A percentile compares a stretch with the other conserved stretches of the same genome.
Conservation (phyloP, 2,797 vertebrate species). For the Siniperca obscura region DNA sequence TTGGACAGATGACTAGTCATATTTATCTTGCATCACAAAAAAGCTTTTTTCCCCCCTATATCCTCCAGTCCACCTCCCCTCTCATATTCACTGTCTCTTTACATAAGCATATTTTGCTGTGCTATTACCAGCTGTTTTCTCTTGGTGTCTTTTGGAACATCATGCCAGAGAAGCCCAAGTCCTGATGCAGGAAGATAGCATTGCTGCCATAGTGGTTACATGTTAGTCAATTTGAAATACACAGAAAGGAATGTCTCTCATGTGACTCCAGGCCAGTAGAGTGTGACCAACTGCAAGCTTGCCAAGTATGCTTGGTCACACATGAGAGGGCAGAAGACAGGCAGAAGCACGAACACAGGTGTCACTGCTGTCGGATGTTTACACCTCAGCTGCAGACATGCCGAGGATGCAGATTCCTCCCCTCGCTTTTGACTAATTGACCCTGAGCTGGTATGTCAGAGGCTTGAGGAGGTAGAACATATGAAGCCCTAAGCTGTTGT, state of each 20-base stretch:
- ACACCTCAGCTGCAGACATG: constrained; percentile 67
- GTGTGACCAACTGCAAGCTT: constrained; percentile 66
- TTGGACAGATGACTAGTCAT: constrained; percentile 51
- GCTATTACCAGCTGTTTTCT: constrained; percentile 62
- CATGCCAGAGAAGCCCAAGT: constrained; percentile 46
- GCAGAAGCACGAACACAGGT: constrained; percentile 62
- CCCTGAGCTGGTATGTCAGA: constrained; percentile 74
- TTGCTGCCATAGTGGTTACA: constrained; percentile 64
- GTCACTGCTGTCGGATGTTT: constrained; percentile 72
- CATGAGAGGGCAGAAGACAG: constrained; percentile 76
- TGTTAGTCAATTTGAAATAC: constrained; percentile 82
- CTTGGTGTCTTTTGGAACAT: constrained; percentile 41
- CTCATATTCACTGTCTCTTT: constrained; percentile 22
- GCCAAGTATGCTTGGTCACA: constrained; percentile 71
- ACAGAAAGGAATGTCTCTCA: constrained; percentile 77
- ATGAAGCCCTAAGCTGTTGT: constrained; percentile 39
- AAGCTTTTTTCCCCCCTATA: neutral
- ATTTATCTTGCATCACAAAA: constrained; percentile 37
- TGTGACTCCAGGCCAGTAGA: constrained; percentile 70
- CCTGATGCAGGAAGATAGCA: constrained; percentile 75
- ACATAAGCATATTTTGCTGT: constrained; percentile 19
- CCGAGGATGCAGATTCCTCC: constrained; percentile 56
- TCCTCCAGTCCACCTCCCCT: neutral
- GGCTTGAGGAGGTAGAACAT: constrained; percentile 51
- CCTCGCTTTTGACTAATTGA: constrained; percentile 78